These are phyloP conservation scores for Sepioteuthis lessoniana DNA, from an alignment of 2,888 invertebrate genomes.

Conservation along the genomic window DNA sequence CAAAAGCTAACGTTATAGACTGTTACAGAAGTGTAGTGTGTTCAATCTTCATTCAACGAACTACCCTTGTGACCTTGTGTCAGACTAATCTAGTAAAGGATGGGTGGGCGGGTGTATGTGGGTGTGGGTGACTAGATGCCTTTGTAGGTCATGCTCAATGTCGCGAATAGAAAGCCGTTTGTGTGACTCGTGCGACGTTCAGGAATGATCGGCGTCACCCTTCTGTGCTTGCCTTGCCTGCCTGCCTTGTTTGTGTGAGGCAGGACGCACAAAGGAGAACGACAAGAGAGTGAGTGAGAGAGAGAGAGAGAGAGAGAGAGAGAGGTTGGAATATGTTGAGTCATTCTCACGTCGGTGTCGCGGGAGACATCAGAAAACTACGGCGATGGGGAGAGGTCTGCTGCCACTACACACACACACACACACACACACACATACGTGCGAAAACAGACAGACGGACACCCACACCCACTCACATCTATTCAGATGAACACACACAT, in stretches of 20 bases:
- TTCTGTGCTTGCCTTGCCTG: background rate
- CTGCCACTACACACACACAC: background rate
- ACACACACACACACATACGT: background rate
- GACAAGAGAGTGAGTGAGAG: background rate
- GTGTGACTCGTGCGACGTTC: background rate
- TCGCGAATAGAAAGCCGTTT: constrained; percentile 9
- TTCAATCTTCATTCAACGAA: too few relatives aligned
- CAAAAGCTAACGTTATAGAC: too few relatives aligned
- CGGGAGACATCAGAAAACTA: background rate
- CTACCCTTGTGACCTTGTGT: too few relatives aligned
- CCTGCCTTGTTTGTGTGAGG: background rate
- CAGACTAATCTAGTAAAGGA: too few relatives aligned
- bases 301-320: background rate
- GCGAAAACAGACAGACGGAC: background rate
- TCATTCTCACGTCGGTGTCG: background rate
- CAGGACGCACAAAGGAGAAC: background rate
- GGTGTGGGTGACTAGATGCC: background rate
- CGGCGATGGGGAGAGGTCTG: background rate
- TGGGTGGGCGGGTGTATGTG: background rate
- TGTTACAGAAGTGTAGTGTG: too few relatives aligned
- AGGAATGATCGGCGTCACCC: constrained; percentile 21
- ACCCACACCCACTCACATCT: background rate
- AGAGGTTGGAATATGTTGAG: constrained; percentile 33
- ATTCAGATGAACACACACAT: background rate
- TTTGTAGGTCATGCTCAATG: constrained; percentile 33